Evolutionary conservation across 1,140 invertebrate genomes (phyloP).

Genomic region (Papilio machaon): DNA sequence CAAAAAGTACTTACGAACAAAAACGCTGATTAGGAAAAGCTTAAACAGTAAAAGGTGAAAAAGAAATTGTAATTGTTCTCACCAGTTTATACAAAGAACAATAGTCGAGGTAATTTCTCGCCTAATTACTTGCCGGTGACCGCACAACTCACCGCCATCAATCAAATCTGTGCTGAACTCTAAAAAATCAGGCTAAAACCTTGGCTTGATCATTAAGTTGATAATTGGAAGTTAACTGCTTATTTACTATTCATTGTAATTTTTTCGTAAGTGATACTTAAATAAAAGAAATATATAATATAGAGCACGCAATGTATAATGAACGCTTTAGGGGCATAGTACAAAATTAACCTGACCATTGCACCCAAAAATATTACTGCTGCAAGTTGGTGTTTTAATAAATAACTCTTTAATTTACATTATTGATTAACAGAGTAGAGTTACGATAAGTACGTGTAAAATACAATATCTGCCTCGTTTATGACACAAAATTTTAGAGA

Average conservation of each 20-base stretch:
- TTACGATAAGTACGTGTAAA: too few relatives aligned
- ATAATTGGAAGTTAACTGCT: conserved; percentile 13
- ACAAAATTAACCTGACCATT: too few relatives aligned
- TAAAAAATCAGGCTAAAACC: conserved; percentile 54
- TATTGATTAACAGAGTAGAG: too few relatives aligned
- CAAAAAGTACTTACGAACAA: background rate
- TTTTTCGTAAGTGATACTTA: background rate
- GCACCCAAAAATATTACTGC: too few relatives aligned
- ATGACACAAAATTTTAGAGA: too few relatives aligned
- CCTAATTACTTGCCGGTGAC: conserved; percentile 52
- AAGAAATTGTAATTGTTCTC: background rate
- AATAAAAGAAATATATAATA: background rate
- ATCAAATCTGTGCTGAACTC: conserved; percentile 55
- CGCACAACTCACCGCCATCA: conserved; percentile 62
- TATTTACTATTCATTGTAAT: background rate
- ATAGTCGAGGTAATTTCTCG: conserved; percentile 57
- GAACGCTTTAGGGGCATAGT: background rate
- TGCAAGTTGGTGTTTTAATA: background rate
- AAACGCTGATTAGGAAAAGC: background rate
- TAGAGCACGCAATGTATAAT: background rate
- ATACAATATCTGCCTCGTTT: too few relatives aligned
- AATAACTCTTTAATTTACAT: background rate
- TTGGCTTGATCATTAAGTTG: conserved; percentile 44
- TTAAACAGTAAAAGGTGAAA: background rate
- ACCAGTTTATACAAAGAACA: conserved; percentile 41